Evolutionary conservation across 2,113 vertebrate species (phyloP).

Genomic region (Stigmatopora nigra): DNA sequence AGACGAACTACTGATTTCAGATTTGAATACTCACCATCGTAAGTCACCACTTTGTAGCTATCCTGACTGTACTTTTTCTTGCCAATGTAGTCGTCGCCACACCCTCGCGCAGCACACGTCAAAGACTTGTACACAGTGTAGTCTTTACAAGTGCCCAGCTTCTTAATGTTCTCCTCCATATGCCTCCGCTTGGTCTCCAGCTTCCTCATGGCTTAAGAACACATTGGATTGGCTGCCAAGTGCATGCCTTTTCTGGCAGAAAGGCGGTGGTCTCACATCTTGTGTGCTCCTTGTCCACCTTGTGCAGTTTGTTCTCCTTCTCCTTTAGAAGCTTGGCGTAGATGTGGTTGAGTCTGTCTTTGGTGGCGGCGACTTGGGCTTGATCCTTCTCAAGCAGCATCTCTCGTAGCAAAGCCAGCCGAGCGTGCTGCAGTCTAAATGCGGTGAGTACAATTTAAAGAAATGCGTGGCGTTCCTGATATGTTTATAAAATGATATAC

Average conservation of each 20-base stretch:
- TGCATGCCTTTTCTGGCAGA: background rate
- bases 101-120: conserved; percentile 63
- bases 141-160: conserved; percentile 67
- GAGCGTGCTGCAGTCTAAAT: conserved; percentile 77
- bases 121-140: conserved; percentile 70
- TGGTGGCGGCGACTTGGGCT: conserved; percentile 60
- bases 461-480: too few relatives aligned
- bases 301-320: conserved; percentile 67
- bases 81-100: conserved; percentile 65
- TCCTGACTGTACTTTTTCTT: conserved; percentile 49
- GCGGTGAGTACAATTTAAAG: background rate
- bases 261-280: conserved; percentile 43
- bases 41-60: conserved; percentile 74
- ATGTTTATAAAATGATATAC: too few relatives aligned
- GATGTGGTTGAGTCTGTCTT: conserved; percentile 56
- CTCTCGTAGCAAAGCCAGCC: conserved; percentile 70
- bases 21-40: conserved; percentile 68
- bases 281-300: conserved; percentile 63
- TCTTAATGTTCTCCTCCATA: conserved; percentile 70
- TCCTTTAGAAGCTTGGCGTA: conserved; percentile 66
- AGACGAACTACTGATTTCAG: too few relatives aligned
- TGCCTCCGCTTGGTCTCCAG: conserved; percentile 69
- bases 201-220: conserved; percentile 77
- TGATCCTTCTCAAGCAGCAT: conserved; percentile 66
- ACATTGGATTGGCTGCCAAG: background rate